A percentile compares a stretch with the other conserved stretches of the same genome.
These are phyloP conservation scores for Osmerus mordax DNA, from an alignment of 2,113 vertebrate genomes.

Conservation along the genomic window DNA sequence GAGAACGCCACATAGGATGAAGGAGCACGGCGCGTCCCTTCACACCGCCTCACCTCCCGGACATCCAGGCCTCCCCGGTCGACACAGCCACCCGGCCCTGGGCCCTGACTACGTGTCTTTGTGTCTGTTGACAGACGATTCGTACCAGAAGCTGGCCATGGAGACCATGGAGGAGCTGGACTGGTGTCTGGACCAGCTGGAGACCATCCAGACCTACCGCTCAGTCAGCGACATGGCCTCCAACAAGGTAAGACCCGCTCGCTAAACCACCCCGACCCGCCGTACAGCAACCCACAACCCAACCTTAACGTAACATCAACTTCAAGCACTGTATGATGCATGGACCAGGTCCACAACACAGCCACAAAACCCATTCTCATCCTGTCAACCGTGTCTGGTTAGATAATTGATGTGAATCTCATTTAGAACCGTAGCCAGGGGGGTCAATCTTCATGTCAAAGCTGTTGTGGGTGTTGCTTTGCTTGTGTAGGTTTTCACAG, in stretches of 20 bases:
- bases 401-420: too few species aligned
- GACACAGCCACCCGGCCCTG: conserved; percentile 23
- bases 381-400: too few species aligned
- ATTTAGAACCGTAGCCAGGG: too few species aligned
- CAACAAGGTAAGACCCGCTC: conserved; percentile 61
- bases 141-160: conserved; percentile 70
- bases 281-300: neutral
- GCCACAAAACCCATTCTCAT: too few species aligned
- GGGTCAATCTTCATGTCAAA: too few species aligned
- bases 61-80: conserved; percentile 17
- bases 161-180: conserved; percentile 72
- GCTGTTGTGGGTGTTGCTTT: too few species aligned
- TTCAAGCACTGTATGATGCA: too few species aligned
- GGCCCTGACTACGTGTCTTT: conserved; percentile 65
- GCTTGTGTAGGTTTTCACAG: too few species aligned
- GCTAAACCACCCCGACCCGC: neutral
- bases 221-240: conserved; percentile 73
- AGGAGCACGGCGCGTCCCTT: conserved; percentile 21
- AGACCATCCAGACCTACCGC: conserved; percentile 71
- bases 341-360: too few species aligned
- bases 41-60: conserved; percentile 12
- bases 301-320: too few species aligned
- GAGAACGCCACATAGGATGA: neutral
- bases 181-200: conserved; percentile 72
- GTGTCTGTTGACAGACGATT: conserved; percentile 73